Evolutionary conservation across 30 jellyfish, hydroid and myxozoan species (phyloP), one percentile per base, ranked within the genome.

Genomic region (Cassiopea xamachana): DNA sequence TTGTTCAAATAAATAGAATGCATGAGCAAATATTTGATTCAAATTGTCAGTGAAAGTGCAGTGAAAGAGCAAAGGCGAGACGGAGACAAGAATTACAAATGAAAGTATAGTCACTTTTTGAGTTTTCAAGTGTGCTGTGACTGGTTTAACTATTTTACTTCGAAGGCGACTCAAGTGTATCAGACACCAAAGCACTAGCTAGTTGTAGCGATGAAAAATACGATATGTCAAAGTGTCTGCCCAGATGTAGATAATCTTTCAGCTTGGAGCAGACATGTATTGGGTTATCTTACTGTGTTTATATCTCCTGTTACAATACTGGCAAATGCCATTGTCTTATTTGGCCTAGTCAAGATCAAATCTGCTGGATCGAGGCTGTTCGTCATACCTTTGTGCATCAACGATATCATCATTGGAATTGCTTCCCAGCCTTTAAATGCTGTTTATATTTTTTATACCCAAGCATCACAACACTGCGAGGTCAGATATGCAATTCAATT

Each of bases 361-460:
- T 86, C 93, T 13, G 80, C 79, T 16, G 93, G 93, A 6, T 86
- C 93, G 18, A 75, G 80, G 19, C 8, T 75, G 58, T 76, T 86
- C 16, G 88, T 68, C 19, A 69, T 86, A 10, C 58, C 88, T 4
- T 80, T 86, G 14, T 86, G 93, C 61, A 60, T 86, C 74, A 86
- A 86, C 48, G 93, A 86, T 55, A 18, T 86, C 1, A 64, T 86
- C 71, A 75, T 86, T 13, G 93, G 93, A 46, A 87, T 50, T 2
- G 60, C 45, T 12, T 46, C 48, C 16, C 64, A 75, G 46, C 93
- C 93, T 16, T 12, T 86, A 45, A 15, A 43, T 18, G 46, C 48
- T 1, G 51, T 46, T 44, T 86, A 55, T 62, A 72, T 64, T 1
- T 6, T 76, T 1, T 61, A 61, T 7, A 39, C n/a, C 15, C 16